These are phyloP conservation scores for Biston stratarius DNA, from an alignment of 2,888 invertebrate species.

Conservation along the genomic window DNA sequence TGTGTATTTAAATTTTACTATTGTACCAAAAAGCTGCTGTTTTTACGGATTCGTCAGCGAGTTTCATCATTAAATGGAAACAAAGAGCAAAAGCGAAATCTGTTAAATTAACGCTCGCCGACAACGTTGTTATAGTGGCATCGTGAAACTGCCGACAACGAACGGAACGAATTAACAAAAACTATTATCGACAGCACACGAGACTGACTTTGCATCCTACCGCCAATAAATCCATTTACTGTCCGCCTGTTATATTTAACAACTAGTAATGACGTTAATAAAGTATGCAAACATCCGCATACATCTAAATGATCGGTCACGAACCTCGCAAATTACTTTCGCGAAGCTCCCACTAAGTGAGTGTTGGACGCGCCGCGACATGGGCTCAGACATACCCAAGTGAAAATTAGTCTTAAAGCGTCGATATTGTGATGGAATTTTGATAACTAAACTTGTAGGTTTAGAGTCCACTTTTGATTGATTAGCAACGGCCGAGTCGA, in stretches of 20 bases:
- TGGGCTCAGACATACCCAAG: slow-evolving; percentile 52
- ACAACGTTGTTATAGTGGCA: slow-evolving; percentile 51
- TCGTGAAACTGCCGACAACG: slow-evolving; percentile 60
- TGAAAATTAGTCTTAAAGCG: slow-evolving; percentile 54
- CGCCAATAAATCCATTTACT: slow-evolving; percentile 68
- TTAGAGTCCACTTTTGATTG: slow-evolving; percentile 68
- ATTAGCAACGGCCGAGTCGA: slow-evolving; percentile 56
- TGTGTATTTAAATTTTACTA: slow-evolving; percentile 42
- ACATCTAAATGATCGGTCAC: slow-evolving; percentile 72
- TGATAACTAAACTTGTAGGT: slow-evolving; percentile 44
- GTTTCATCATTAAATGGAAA: slow-evolving; percentile 54
- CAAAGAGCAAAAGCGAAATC: slow-evolving; percentile 61
- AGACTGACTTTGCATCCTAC: slow-evolving; percentile 56
- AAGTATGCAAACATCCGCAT: slow-evolving; percentile 67
- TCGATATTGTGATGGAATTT: slow-evolving; percentile 39
- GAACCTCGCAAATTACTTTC: slow-evolving; percentile 73
- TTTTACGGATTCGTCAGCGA: slow-evolving; percentile 42
- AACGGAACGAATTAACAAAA: slow-evolving; percentile 65
- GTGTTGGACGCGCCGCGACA: slow-evolving; percentile 68
- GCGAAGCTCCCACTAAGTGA: slow-evolving; percentile 73
- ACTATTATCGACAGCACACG: slow-evolving; percentile 62
- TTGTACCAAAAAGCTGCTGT: slow-evolving; percentile 41
- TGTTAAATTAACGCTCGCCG: slow-evolving; percentile 56
- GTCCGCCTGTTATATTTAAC: slow-evolving; percentile 58
- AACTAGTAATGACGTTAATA: slow-evolving; percentile 67